Percentiles rank a stretch among this genome's conserved stretches.
These are phyloP conservation scores for Gymnosoma rotundatum DNA, from an alignment of 2,888 invertebrate species.

Conservation along the genomic window DNA sequence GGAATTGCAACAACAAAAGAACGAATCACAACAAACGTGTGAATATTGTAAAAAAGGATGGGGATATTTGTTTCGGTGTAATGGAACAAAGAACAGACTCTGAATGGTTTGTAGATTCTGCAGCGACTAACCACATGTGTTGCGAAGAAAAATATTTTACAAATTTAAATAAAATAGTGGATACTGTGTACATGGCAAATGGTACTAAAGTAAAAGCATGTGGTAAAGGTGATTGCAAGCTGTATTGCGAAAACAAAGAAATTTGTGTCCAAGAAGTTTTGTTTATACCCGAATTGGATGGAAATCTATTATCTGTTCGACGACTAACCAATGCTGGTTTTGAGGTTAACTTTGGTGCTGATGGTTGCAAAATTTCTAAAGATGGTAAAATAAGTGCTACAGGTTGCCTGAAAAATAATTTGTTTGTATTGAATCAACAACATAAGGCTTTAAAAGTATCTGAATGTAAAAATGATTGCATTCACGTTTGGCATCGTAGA, in stretches of 20 bases:
- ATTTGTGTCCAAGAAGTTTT: slow-evolving; percentile 10
- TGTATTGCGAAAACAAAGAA: slow-evolving; percentile 21
- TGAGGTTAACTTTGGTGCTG: neutral
- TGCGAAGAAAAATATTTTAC: slow-evolving; percentile 33
- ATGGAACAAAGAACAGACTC: neutral
- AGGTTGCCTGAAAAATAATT: too few relatives aligned
- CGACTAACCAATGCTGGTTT: slow-evolving; percentile 24
- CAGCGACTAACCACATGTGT: slow-evolving; percentile 54
- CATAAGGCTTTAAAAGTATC: neutral
- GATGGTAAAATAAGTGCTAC: neutral
- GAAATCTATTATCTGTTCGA: slow-evolving; percentile 22
- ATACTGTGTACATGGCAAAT: slow-evolving; percentile 30
- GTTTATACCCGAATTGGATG: slow-evolving; percentile 29
- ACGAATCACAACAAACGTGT: slow-evolving; percentile 16
- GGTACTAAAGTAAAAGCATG: slow-evolving; percentile 17
- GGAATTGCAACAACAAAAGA: slow-evolving; percentile 28
- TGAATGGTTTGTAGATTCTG: slow-evolving; percentile 54
- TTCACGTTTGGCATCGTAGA: slow-evolving; percentile 42
- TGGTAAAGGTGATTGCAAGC: slow-evolving; percentile 20
- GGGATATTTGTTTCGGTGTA: slow-evolving; percentile 40
- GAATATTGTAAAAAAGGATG: slow-evolving; percentile 3
- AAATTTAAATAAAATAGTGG: slow-evolving; percentile 7
- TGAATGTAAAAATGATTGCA: slow-evolving; percentile 18
- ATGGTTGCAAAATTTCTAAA: slow-evolving; percentile 25
- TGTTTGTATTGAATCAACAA: neutral